phyloP scores from a whole-genome alignment of 2,888 invertebrate species.

The Dermolepida albohirtum region DNA sequence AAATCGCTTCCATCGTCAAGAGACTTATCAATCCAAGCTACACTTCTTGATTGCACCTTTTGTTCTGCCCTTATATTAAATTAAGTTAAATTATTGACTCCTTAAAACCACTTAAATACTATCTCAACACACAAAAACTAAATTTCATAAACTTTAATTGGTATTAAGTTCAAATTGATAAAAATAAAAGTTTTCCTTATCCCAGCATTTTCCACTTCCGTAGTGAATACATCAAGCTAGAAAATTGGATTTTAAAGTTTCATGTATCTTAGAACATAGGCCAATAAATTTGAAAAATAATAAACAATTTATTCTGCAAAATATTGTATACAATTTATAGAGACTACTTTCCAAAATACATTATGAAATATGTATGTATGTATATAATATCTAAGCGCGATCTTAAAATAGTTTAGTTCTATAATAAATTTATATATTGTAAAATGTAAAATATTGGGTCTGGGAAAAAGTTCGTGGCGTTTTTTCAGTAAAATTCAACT shows the following conservation, averaged over 20 bases:
- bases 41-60: constrained; percentile 33
- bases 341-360: too few relatives aligned
- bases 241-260: constrained; percentile 17
- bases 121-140: background rate
- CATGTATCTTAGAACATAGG: constrained; percentile 1
- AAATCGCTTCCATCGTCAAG: constrained; percentile 22
- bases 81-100: constrained; percentile 26
- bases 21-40: constrained; percentile 30
- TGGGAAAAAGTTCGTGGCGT: too few relatives aligned
- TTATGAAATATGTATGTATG: too few relatives aligned
- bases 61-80: constrained; percentile 32
- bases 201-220: background rate
- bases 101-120: background rate
- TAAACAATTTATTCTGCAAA: constrained; percentile 2
- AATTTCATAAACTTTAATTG: constrained; percentile 13
- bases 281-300: constrained; percentile 1
- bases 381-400: too few relatives aligned
- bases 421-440: too few relatives aligned
- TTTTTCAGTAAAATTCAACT: too few relatives aligned
- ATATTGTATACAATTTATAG: too few relatives aligned
- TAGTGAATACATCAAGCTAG: background rate
- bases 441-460: too few relatives aligned
- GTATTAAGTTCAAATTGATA: background rate
- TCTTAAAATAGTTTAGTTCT: too few relatives aligned
- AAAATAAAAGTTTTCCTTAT: constrained; percentile 1